phyloP scores from a whole-genome alignment of 1,140 invertebrate genomes.

The Apis laboriosa region DNA sequence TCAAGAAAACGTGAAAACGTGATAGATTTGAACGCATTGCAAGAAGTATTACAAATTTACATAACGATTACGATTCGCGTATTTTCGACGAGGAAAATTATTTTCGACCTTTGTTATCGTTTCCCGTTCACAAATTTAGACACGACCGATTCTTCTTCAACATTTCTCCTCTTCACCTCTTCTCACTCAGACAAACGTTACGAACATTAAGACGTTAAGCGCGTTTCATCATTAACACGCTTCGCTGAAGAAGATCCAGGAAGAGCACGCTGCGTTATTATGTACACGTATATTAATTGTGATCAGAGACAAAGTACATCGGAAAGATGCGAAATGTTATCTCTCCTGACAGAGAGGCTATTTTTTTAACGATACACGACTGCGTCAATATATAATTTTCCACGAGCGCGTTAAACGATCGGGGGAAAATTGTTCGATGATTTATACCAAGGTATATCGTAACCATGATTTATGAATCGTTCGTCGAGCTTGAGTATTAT shows the following conservation, averaged over 20 bases:
- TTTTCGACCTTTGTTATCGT: not conserved
- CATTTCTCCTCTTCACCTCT: not conserved
- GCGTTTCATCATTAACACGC: no score
- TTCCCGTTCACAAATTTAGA: not conserved
- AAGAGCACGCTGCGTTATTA: not conserved
- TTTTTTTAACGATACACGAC: conserved; percentile 3
- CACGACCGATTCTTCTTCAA: not conserved
- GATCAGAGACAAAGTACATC: conserved; percentile 21
- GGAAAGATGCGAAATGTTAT: not conserved
- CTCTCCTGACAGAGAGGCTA: not conserved
- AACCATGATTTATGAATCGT: not conserved
- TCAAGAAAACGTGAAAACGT: no score
- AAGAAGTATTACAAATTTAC: not conserved
- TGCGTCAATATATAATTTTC: not conserved
- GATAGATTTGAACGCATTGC: not conserved
- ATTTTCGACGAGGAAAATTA: not conserved
- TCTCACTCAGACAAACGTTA: no score
- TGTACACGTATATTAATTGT: not conserved
- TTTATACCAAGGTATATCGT: not conserved
- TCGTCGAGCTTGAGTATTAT: not conserved
- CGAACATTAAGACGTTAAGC: no score
- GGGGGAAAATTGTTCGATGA: not conserved
- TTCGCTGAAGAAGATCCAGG: not conserved
- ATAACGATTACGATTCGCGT: not conserved
- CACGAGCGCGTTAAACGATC: not conserved